Evolutionary conservation across 2,797 vertebrate genomes (phyloP), one percentile per base, ranked within the genome.

Genomic region (Gallirallus australis): DNA sequence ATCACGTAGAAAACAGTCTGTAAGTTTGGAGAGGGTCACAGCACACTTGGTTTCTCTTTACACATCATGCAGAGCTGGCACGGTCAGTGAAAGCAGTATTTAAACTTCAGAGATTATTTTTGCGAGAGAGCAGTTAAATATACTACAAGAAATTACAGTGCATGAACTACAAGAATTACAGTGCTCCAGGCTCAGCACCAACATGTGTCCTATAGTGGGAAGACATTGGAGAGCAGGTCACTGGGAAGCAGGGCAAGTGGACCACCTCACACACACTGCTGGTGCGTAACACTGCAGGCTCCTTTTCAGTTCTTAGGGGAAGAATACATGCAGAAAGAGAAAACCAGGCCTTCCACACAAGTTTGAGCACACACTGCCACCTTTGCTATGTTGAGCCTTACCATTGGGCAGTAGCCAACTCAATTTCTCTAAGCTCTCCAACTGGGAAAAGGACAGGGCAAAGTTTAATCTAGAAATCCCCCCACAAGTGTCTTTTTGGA

Each of bases 381-480:
- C 76, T 95, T 79, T 79, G 57, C 90, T 92, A 16, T 79, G 90
- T 86, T 96, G 65, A 78, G 83, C 91, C 96, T 97, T 94, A 97
- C 96, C 95, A 77, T 3, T 28, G 86, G 88, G 82, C 53, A 90
- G 96, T 50, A 92, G 78, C 82, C 65, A 93, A 95, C 69, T 93
- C 90, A 93, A 31, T 86, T 33, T 82, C 80, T 91, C 93, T 94
- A 97, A 94, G 86, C 70, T 95, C 89, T 96, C 93, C 97, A 92
- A 94, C 92, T 94, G 86, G 92, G 91, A 91, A 87, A 79, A 95
- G 89, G 75, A 94, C 63, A 96, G 83, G 92, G 97, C 53, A 91
- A 94, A 81, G 66, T 90, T 95, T 90, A 89, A 91, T 93, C 97
- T 88, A 97, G 89, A 96, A 78, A 92, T 57, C 37, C 82, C 37